phyloP scores from a whole-genome alignment of 2,113 vertebrate genomes.

The Murina feae region DNA sequence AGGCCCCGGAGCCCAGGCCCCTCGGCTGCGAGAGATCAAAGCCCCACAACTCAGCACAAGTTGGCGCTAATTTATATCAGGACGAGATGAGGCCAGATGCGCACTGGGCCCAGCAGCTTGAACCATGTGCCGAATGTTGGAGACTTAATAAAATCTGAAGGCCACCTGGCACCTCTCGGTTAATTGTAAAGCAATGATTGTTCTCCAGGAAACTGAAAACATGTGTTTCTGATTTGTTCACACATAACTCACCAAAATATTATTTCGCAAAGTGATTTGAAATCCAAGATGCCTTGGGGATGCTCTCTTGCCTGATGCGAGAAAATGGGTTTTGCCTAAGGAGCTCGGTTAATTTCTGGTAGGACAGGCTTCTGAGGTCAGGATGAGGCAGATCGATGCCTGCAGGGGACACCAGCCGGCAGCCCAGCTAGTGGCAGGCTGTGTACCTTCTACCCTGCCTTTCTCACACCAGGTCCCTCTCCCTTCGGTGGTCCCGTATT shows the following conservation, averaged over 20 bases:
- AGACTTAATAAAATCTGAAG: conserved; percentile 66
- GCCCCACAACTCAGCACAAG: conserved; percentile 43
- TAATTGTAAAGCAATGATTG: conserved; percentile 70
- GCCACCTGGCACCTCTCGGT: conserved; percentile 62
- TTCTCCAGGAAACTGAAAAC: conserved; percentile 59
- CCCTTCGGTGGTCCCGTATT: not conserved
- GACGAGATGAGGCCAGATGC: conserved; percentile 62
- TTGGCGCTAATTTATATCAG: conserved; percentile 56
- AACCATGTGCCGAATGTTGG: conserved; percentile 56
- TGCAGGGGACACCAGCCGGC: not conserved
- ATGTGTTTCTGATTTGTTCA: conserved; percentile 73
- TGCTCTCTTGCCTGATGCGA: not conserved
- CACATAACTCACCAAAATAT: conserved; percentile 70
- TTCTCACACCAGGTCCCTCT: fast-evolving
- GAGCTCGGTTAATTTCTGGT: not conserved
- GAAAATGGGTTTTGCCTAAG: not conserved
- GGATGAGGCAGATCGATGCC: not conserved
- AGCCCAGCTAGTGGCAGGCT: not conserved
- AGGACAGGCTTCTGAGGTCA: not conserved
- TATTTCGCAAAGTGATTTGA: conserved; percentile 32
- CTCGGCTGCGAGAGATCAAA: conserved; percentile 60
- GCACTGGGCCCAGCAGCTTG: conserved; percentile 49
- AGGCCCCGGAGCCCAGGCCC: not conserved
- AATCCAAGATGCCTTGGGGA: conserved; percentile 25
- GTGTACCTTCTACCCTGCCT: not conserved